These are phyloP conservation scores for Drosophila maculinotata DNA, from an alignment of 2,888 invertebrate genomes.

Conservation along the genomic window DNA sequence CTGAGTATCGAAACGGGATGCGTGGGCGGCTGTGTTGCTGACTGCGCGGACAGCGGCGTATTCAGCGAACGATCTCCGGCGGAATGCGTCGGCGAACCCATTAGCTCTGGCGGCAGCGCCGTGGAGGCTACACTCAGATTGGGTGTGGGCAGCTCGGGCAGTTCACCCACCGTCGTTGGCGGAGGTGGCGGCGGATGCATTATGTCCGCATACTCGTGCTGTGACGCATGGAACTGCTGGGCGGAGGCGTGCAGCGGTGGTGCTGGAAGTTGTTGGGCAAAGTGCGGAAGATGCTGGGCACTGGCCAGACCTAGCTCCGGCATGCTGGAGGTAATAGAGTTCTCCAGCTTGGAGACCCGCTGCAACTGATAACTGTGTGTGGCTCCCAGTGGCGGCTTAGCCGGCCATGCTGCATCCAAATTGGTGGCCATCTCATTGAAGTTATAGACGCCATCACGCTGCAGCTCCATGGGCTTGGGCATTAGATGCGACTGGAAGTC, in stretches of 20 bases:
- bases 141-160: conserved; percentile 85
- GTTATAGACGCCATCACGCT: conserved; percentile 86
- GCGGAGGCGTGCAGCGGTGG: conserved; percentile 57
- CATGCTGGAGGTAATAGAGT: conserved; percentile 66
- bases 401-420: conserved; percentile 87
- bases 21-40: conserved; percentile 68
- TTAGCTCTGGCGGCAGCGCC: conserved; percentile 82
- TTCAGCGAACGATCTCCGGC: conserved; percentile 81
- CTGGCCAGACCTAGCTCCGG: conserved; percentile 51
- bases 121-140: conserved; percentile 87
- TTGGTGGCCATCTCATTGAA: conserved; percentile 86
- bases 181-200: conserved; percentile 64
- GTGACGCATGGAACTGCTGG: conserved; percentile 59
- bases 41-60: conserved; percentile 79
- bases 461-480: conserved; percentile 81
- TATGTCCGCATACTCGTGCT: conserved; percentile 70
- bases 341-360: conserved; percentile 82
- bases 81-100: conserved; percentile 83
- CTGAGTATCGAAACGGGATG: conserved; percentile 82
- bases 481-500: conserved; percentile 80
- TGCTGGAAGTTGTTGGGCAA: conserved; percentile 53
- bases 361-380: conserved; percentile 81
- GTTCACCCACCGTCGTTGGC: conserved; percentile 65
- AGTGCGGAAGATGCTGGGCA: conserved; percentile 65
- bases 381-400: conserved; percentile 80